A percentile compares a stretch with the other conserved stretches of the same genome.
Conservation (phyloP, 2,888 invertebrate species). For the Acrobeloides nanus region DNA sequence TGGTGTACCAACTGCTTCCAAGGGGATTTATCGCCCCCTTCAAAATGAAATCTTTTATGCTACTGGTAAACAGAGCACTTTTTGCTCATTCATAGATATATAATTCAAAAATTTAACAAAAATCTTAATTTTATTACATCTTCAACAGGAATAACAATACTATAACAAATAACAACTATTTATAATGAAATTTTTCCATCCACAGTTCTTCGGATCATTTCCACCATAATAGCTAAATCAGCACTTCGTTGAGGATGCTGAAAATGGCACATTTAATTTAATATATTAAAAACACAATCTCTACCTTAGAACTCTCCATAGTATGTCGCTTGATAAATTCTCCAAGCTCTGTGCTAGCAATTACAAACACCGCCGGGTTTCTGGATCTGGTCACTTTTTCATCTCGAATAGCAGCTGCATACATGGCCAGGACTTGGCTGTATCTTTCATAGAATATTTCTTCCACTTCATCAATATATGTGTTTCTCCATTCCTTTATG, state of each 20-base stretch:
- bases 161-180: neutral
- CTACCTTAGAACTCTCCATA: neutral
- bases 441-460: constrained; percentile 33
- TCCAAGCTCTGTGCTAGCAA: constrained; percentile 35
- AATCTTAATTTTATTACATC: neutral
- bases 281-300: neutral
- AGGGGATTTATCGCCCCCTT: neutral
- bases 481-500: constrained; percentile 17
- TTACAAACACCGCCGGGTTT: constrained; percentile 32
- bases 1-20: neutral
- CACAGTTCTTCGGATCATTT: constrained; percentile 18
- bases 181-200: constrained; percentile 8
- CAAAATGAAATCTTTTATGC: neutral
- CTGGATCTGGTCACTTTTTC: constrained; percentile 29
- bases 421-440: constrained; percentile 27
- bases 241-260: constrained; percentile 9
- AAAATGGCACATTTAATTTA: neutral
- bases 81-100: neutral
- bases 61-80: neutral
- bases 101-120: neutral
- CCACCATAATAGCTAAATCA: constrained; percentile 24
- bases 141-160: neutral
- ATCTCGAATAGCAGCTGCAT: constrained; percentile 32
- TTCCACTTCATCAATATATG: constrained; percentile 16
- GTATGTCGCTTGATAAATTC: constrained; percentile 27